Percentiles rank a stretch among this genome's conserved stretches.
Evolutionary conservation across 2,888 invertebrate genomes (phyloP).

Genomic region (Formica aserva): DNA sequence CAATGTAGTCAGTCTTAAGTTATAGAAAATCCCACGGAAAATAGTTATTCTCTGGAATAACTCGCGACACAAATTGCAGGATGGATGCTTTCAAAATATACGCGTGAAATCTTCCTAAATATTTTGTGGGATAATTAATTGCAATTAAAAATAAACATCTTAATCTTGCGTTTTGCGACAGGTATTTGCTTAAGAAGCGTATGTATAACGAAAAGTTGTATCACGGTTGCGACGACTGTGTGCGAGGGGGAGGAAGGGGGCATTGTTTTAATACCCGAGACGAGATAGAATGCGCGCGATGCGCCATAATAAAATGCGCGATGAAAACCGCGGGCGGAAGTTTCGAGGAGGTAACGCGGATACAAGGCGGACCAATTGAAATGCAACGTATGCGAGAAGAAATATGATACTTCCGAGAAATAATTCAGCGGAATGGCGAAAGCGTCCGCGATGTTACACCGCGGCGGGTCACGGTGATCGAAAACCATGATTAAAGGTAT

Average conservation of each 20-base stretch:
- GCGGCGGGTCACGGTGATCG: conserved; percentile 30
- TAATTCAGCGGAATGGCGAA: conserved; percentile 52
- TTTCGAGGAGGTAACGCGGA: conserved; percentile 46
- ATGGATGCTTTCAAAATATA: neutral
- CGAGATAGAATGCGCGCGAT: conserved; percentile 48
- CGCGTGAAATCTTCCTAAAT: neutral
- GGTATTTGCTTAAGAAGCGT: too few species aligned
- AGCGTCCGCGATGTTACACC: conserved; percentile 28
- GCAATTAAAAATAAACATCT: neutral
- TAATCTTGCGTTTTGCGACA: neutral
- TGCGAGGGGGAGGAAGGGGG: neutral
- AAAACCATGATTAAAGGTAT: conserved; percentile 52
- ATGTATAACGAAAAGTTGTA: too few species aligned
- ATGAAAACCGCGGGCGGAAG: conserved; percentile 51
- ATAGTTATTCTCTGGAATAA: conserved; percentile 2
- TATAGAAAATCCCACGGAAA: conserved; percentile 57
- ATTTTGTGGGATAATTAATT: neutral
- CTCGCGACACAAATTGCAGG: neutral
- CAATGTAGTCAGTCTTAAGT: conserved; percentile 25
- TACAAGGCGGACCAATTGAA: conserved; percentile 52
- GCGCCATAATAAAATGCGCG: conserved; percentile 53
- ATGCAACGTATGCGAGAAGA: conserved; percentile 52
- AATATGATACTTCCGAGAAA: conserved; percentile 54
- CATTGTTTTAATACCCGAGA: conserved; percentile 45
- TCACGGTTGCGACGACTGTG: neutral